phyloP scores from a whole-genome alignment of 2,888 invertebrate species.

The Elmis aenea region DNA sequence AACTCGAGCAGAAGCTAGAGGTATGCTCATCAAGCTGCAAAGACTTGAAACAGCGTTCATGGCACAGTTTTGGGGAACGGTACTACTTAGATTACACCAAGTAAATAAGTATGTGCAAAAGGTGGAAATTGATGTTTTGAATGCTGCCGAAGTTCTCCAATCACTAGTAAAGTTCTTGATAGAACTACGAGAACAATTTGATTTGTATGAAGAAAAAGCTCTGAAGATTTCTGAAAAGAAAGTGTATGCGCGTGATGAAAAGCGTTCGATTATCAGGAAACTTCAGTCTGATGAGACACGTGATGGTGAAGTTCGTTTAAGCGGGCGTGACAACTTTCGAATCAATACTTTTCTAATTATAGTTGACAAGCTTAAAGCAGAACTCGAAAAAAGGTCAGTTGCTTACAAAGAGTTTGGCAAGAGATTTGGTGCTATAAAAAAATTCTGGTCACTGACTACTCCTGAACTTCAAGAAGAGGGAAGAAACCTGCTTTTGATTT shows the following conservation, averaged over 20 bases:
- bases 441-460: slow-evolving; percentile 2
- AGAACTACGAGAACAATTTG: no score
- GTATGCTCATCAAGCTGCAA: slow-evolving; percentile 2
- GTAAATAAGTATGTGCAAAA: no score
- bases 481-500: slow-evolving; percentile 1
- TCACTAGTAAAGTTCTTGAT: no score
- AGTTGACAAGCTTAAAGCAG: slow-evolving; percentile 2
- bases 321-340: no score
- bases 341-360: background rate
- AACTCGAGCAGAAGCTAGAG: slow-evolving; percentile 1
- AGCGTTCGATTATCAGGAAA: no score
- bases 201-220: no score
- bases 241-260: no score
- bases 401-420: slow-evolving; percentile 17
- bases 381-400: slow-evolving; percentile 14
- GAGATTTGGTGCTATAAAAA: slow-evolving; percentile 4
- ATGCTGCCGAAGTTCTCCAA: no score
- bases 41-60: slow-evolving; percentile 2
- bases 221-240: no score
- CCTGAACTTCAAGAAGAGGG: slow-evolving; percentile 1
- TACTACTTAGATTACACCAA: slow-evolving; percentile 1
- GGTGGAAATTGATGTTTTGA: no score
- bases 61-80: slow-evolving; percentile 1
- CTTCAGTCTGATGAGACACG: no score
- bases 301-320: background rate